phyloP scores from a whole-genome alignment of 2,113 vertebrate species.

The Anguilla rostrata region DNA sequence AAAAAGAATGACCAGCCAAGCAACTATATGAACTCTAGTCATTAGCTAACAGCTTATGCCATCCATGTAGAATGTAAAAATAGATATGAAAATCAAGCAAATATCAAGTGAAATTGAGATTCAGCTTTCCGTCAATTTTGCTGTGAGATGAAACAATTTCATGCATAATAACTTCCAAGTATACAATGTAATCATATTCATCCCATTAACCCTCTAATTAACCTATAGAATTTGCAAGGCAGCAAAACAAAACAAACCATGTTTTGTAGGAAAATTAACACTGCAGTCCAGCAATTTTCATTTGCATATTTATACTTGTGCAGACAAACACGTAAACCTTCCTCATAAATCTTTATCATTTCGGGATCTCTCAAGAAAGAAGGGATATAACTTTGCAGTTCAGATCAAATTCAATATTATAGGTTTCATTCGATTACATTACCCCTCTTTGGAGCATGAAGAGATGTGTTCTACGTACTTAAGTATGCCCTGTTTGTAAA shows the following conservation, averaged over 20 bases:
- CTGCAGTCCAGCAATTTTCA: neutral
- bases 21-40: neutral
- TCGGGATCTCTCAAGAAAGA: neutral
- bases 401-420: neutral
- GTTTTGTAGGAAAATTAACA: neutral
- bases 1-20: neutral
- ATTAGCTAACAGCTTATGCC: neutral
- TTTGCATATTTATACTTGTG: neutral
- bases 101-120: neutral
- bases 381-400: neutral
- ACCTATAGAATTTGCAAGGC: constrained; percentile 12
- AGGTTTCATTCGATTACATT: neutral
- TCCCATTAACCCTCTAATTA: constrained; percentile 28
- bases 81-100: constrained; percentile 15
- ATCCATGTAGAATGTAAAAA: neutral
- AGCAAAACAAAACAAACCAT: constrained; percentile 15
- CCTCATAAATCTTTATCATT: neutral
- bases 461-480: neutral
- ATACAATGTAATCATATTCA: constrained; percentile 18
- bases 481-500: neutral
- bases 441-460: neutral
- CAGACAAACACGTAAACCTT: neutral
- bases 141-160: neutral
- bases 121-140: neutral
- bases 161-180: constrained; percentile 15